Base-by-base conservation (phyloP, 2,888 invertebrate genomes). In the Zhuqinia jingwanae region DNA sequence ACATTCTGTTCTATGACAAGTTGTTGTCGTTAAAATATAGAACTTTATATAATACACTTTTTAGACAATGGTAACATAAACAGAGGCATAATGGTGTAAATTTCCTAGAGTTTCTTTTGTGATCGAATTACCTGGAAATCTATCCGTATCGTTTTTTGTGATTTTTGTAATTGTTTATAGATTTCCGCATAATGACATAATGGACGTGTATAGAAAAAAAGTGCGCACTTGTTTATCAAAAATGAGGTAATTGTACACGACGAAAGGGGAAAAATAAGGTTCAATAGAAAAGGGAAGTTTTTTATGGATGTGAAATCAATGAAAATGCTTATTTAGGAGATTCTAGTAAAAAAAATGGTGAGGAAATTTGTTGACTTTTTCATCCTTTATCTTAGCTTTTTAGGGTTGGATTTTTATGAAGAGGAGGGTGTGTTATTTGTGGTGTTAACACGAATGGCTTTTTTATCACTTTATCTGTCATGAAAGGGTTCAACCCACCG, bases 401-500 rank as follows among this genome's bases (percentile, higher is more conserved):
- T 47, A 60, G 73, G 85, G 85, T 79, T 85, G 77, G 84, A 53
- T 50, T 73, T 56, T 56, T 65, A 77, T 63, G 36, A 84, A 78
- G 60, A 36, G 80, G 85, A 75, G 80, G 85, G 80, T 75, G 73
- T 79, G 73, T 73, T 65, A 27, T 58, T 70, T 73, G 78, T 42
- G 85, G 77, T 73, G 77, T 65, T 63, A 79, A 80, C 75, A 85
- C 75, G 79, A 85, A 75, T 85, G 58, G 80, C 63, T 79, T 85
- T 85, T 85, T 85, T 80, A 85, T 80, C 85, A 80, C 79, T 77
- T 79, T 47, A 60, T 80, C 53, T 75, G 30, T 42, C 73, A 73
- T 30, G 80, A 85, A 85, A 85, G 85, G 85, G 85, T 85, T 85
- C 85, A 80, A 63, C 85, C 80, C 85, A 85, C 80, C 45, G 36